phyloP scores from a whole-genome alignment of 2,797 vertebrate species.

The Acrocephalus scirpaceus region DNA sequence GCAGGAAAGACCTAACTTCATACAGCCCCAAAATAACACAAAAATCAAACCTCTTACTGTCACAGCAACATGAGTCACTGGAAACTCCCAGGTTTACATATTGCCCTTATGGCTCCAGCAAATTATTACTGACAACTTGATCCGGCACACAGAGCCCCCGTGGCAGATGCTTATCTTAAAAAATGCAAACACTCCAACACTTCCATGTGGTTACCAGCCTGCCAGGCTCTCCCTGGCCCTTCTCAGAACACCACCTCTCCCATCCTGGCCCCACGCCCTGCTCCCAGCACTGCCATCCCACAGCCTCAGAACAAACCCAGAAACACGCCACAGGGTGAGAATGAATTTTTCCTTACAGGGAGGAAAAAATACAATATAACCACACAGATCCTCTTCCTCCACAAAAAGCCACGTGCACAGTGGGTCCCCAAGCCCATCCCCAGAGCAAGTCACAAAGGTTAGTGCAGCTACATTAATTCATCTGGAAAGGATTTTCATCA shows the following conservation, averaged over 20 bases:
- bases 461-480: neutral
- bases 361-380: neutral
- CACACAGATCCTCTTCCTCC: neutral
- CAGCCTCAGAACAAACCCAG: rapidly evolving
- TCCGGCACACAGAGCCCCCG: neutral
- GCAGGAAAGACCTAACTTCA: neutral
- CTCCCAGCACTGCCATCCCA: neutral
- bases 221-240: neutral
- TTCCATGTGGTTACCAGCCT: neutral
- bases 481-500: slow-evolving; percentile 40
- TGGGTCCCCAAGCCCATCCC: neutral
- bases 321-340: neutral
- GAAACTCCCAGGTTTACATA: neutral
- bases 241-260: neutral
- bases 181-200: neutral
- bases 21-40: neutral
- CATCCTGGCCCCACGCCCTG: neutral
- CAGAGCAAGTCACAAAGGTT: slow-evolving; percentile 4
- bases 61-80: neutral
- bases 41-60: neutral
- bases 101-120: neutral
- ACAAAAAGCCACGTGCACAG: neutral
- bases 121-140: neutral
- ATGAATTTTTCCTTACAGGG: neutral
- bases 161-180: slow-evolving; percentile 17